These are phyloP conservation scores for Meteorus colon DNA, from an alignment of 2,888 invertebrate genomes.

Conservation along the genomic window DNA sequence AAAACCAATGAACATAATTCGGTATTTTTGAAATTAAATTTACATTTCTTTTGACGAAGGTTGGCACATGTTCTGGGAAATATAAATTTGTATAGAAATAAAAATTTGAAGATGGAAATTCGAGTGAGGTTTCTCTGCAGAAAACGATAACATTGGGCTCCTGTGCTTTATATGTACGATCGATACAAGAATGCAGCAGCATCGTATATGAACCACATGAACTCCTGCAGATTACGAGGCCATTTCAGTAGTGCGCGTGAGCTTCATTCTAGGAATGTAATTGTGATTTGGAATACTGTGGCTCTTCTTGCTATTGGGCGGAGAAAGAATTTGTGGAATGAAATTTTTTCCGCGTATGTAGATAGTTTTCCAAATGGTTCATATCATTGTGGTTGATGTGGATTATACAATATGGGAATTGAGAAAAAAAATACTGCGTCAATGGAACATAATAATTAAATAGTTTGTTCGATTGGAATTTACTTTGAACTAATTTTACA, in stretches of 20 bases:
- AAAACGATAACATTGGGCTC: background rate
- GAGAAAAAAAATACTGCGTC: background rate
- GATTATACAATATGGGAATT: background rate
- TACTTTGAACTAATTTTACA: no score
- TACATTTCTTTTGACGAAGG: background rate
- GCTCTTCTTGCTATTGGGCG: background rate
- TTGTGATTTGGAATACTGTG: background rate
- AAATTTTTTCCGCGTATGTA: no score
- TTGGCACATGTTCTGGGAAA: background rate
- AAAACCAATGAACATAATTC: background rate
- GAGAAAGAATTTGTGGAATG: no score
- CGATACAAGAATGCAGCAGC: constrained; percentile 25
- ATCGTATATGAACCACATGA: constrained; percentile 1
- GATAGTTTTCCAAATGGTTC: no score
- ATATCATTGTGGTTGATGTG: no score
- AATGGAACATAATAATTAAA: no score
- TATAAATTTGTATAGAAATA: background rate
- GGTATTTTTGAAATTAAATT: background rate
- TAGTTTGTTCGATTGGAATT: no score
- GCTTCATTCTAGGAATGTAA: background rate
- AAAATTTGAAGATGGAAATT: background rate
- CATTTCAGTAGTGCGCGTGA: background rate
- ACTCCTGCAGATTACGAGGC: constrained; percentile 1
- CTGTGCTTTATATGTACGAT: constrained; percentile 22
- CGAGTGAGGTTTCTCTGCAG: background rate